Conservation (phyloP, 2,888 invertebrate species). For the Andrena trimmerana region DNA sequence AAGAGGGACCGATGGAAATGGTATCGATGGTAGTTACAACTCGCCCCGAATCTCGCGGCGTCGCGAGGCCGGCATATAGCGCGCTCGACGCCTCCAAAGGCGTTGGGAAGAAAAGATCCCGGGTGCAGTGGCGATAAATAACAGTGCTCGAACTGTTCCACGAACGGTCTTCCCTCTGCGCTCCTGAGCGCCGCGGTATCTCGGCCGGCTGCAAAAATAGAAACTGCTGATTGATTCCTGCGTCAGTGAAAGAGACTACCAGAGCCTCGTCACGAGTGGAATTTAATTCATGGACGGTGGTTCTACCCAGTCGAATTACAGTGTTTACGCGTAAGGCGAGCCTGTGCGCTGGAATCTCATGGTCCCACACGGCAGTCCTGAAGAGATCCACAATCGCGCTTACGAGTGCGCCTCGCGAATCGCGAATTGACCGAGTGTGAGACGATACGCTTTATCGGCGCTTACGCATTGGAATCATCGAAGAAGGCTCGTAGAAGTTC, state of each 20-base stretch:
- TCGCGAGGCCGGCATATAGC: neutral
- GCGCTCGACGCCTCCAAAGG: neutral
- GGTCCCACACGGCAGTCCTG: no score
- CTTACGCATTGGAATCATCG: neutral
- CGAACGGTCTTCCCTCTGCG: slow-evolving; percentile 13
- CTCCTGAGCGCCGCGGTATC: slow-evolving; percentile 14
- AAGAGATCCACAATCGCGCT: no score
- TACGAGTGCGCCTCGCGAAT: no score
- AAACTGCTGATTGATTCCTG: slow-evolving; percentile 57
- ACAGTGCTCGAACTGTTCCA: slow-evolving; percentile 27
- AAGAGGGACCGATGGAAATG: neutral
- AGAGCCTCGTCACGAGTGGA: slow-evolving; percentile 32
- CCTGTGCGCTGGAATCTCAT: neutral
- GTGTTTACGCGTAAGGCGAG: slow-evolving; percentile 26
- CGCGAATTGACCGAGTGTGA: neutral
- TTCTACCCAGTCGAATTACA: slow-evolving; percentile 36
- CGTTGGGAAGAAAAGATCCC: slow-evolving; percentile 8
- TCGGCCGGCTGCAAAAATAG: slow-evolving; percentile 41
- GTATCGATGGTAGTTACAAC: neutral
- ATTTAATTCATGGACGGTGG: slow-evolving; percentile 47
- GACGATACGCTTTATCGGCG: neutral
- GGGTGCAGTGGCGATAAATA: slow-evolving; percentile 26
- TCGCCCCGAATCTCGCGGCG: neutral
- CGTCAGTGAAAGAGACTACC: slow-evolving; percentile 14
- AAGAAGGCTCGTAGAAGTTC: neutral